Percentiles rank a stretch among this genome's conserved stretches.
These are phyloP conservation scores for Anoplolepis gracilipes DNA, from an alignment of 1,140 invertebrate genomes.

Conservation along the genomic window DNA sequence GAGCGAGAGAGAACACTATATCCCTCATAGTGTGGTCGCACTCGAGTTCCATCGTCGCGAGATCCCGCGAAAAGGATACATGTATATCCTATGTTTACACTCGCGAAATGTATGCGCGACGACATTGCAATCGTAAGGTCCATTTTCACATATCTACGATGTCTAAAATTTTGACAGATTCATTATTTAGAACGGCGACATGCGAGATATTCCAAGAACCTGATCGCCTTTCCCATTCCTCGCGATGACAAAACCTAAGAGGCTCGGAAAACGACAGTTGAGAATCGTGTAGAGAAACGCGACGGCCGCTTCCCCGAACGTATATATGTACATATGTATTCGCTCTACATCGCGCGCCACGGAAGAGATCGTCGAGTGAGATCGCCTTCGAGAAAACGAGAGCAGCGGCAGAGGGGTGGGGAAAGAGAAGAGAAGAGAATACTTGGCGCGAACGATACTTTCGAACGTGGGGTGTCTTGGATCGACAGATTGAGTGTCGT, in stretches of 20 bases:
- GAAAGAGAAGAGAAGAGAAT: not conserved
- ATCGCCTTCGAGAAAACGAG: not conserved
- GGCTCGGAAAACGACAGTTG: no score
- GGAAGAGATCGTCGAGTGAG: not conserved
- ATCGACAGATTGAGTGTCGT: conserved; percentile 8
- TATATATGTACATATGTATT: not conserved
- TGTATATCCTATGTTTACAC: conserved; percentile 3
- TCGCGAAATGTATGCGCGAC: not conserved
- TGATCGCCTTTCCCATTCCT: no score
- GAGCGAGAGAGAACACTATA: not conserved
- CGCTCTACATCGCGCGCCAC: not conserved
- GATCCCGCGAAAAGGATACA: not conserved
- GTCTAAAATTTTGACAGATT: not conserved
- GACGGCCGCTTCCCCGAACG: not conserved
- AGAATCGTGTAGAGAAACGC: not conserved
- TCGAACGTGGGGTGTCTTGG: conserved; percentile 14
- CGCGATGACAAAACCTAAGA: no score
- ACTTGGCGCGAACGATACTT: conserved; percentile 46
- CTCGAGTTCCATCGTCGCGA: not conserved
- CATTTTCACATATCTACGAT: not conserved
- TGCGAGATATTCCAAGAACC: no score
- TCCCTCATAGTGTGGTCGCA: not conserved
- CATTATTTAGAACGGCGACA: no score
- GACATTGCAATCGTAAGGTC: not conserved
- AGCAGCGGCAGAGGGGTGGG: not conserved